Evolutionary conservation across 2,888 invertebrate species (phyloP).

Genomic region (Cheilosia vernalis): DNA sequence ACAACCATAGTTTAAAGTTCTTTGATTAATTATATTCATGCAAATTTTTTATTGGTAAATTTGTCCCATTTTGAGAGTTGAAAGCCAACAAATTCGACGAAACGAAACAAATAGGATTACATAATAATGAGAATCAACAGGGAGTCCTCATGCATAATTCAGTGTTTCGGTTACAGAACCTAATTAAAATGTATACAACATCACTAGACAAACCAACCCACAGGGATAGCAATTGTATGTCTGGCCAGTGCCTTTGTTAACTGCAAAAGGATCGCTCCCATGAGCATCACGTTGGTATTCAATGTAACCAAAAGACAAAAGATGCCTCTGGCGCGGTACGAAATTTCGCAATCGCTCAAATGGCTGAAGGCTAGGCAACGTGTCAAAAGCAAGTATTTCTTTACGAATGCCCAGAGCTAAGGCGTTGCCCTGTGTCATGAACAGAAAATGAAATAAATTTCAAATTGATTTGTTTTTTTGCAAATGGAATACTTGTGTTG

Average conservation of each 20-base stretch:
- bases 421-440: conserved; percentile 39
- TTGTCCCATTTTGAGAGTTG: too few relatives aligned
- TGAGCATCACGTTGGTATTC: conserved; percentile 35
- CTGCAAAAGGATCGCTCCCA: conserved; percentile 24
- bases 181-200: conserved; percentile 47
- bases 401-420: conserved; percentile 30
- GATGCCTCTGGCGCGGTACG: conserved; percentile 20
- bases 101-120: neutral
- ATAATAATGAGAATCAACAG: neutral
- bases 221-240: conserved; percentile 15
- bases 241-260: conserved; percentile 37
- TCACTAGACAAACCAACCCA: neutral
- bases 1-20: too few relatives aligned
- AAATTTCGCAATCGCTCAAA: conserved; percentile 28
- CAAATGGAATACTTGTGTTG: conserved; percentile 71
- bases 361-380: conserved; percentile 22
- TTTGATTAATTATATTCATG: too few relatives aligned
- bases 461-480: conserved; percentile 60
- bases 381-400: conserved; percentile 44
- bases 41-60: too few relatives aligned
- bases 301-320: conserved; percentile 31
- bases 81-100: too few relatives aligned
- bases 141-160: conserved; percentile 31
- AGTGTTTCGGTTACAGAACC: conserved; percentile 22
- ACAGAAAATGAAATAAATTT: conserved; percentile 51